Evolutionary conservation across 2,113 vertebrate species (phyloP), one percentile per base, ranked within the genome.

Genomic region (Pipa parva): DNA sequence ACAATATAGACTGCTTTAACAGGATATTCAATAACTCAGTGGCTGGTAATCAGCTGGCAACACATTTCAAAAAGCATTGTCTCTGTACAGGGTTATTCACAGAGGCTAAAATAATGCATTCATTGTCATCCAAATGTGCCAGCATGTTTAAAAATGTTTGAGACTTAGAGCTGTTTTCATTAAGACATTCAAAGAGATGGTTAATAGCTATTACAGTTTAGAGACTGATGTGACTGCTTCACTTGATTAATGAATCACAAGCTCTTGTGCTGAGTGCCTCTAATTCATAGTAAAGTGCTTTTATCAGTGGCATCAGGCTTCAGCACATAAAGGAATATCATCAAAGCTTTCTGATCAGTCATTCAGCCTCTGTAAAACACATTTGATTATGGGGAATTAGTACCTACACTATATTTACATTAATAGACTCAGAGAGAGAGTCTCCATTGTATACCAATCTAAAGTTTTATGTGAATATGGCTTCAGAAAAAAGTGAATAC

Each of bases 221-320:
- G 64, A 24, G 55, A 37, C 28, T 36, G 12, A 59, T 28, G 33
- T 58, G 64, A 48, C 42, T 59, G 64, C 27, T 31, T 50, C 37
- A 22, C 25, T 55, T 59, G 64, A 67, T 49, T 67, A 67, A 68
- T 59, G 64, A 59, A 68, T 51, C 22, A 68, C 56, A 59, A 59
- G 42, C 64, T 68, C 55, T 59, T 51, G 45, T 50, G 56, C 48
- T 68, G 64, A 68, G 64, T 68, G 64, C 56, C 22, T 51, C 37
- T 68, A 59, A 67, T 51, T 59, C 56, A 50, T 37, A 6, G 29
- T 68, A 68, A n/a, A 68, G 64, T 68, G 64, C 42, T 50, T 48
- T 29, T 20, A 25, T 67, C 54, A 36, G 20, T 58, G 21, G 20
- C 45, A 68, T 59, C 45, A 51, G 49, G 33, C 31, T 48, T 50